Evolutionary conservation across 2,888 invertebrate species (phyloP).

Genomic region (Camponotus fellah): DNA sequence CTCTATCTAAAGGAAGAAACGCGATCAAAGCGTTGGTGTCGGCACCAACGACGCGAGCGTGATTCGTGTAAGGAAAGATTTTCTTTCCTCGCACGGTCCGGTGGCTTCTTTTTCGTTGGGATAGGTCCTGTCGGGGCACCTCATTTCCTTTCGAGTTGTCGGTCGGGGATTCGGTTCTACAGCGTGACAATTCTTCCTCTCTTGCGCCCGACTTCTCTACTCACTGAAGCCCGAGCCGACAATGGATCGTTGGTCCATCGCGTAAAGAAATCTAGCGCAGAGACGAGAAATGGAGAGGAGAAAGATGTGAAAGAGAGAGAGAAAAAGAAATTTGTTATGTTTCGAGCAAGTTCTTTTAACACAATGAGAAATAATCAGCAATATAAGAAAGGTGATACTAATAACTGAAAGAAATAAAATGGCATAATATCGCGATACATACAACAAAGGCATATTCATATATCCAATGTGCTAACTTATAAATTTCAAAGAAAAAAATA

Average conservation of each 20-base stretch:
- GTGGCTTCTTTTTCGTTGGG: conserved; percentile 75
- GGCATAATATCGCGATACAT: background rate
- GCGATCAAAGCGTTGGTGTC: conserved; percentile 49
- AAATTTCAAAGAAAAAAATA: background rate
- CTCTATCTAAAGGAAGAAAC: conserved; percentile 26
- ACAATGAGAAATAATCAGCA: conserved; percentile 39
- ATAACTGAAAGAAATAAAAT: conserved; percentile 4
- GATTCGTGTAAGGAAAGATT: conserved; percentile 65
- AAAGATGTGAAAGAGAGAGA: conserved; percentile 20
- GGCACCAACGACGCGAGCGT: conserved; percentile 54
- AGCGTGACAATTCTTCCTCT: conserved; percentile 66
- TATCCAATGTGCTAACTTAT: background rate
- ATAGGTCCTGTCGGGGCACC: conserved; percentile 76
- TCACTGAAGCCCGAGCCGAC: conserved; percentile 74
- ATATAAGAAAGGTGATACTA: background rate
- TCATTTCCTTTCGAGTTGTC: conserved; percentile 77
- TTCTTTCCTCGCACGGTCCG: conserved; percentile 66
- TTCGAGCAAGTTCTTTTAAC: background rate
- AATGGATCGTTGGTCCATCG: conserved; percentile 75
- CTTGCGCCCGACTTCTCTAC: conserved; percentile 50
- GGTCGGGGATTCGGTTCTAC: conserved; percentile 66
- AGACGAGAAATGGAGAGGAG: conserved; percentile 67
- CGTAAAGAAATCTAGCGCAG: conserved; percentile 54
- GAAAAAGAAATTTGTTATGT: conserved; percentile 33
- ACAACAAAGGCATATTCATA: background rate